Base-by-base conservation (phyloP, 1,140 invertebrate genomes). In the Manduca sexta region DNA sequence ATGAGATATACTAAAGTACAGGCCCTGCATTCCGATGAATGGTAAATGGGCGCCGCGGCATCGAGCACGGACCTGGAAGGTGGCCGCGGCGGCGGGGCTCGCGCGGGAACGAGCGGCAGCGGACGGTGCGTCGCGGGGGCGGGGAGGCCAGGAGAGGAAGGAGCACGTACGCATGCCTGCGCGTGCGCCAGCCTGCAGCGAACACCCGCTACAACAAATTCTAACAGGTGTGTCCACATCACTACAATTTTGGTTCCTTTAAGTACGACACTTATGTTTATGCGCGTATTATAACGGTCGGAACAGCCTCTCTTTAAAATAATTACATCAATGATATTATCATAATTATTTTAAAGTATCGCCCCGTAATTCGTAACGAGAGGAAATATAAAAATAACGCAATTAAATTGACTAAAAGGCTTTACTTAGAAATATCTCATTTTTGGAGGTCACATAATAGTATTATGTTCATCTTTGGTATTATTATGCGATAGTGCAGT, bases 1-100 rank as follows among this genome's bases (percentile, higher is more conserved):
- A 72, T 73, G 64, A 72, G 59, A 58, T 64, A 64, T 69, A 65
- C 58, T 51, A 49, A 68, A 69, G 74, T 73, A 77, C 67, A 63
- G 58, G 59, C 67, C 62, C 68, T 61, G 64, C 72, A 80, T 76
- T 77, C 70, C 72, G 52, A 74, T 74, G 64, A 79, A 79, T 69
- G 72, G 67, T 57, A 51, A 45, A 52, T 38, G 56, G 37, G 35
- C 34, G 48, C 48, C 48, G 51, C 40, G 42, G 30, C 39, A 39
- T 12, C 46, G 21, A 31, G 38, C 43, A 47, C 21, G 21, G 21
- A 26, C 21, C 21, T 26, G 21, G 21, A 26, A 26, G 21, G 21
- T 26, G 21, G 21, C 4, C 4, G 21, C 8, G 41, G 40, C 38
- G 41, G 26, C 2, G 37, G 31, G 35, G 50, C 31, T 37, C 12